These are phyloP conservation scores for Aleiodes testaceus DNA, from an alignment of 2,888 invertebrate genomes.

Conservation along the genomic window DNA sequence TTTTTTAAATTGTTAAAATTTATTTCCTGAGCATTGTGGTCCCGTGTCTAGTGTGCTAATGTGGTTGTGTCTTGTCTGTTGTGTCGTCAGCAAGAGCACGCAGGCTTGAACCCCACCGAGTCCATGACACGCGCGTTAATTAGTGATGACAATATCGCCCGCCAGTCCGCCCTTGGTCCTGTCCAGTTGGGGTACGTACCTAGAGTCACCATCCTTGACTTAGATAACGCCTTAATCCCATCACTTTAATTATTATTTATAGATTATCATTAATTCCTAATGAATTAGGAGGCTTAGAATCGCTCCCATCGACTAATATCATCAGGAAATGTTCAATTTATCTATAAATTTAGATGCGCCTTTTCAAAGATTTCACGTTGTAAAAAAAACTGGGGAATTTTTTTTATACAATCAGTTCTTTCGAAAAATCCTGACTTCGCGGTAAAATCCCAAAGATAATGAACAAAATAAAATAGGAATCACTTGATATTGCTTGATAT, in stretches of 20 bases:
- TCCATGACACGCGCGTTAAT: slow-evolving; percentile 97
- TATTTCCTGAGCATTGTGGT: slow-evolving; percentile 63
- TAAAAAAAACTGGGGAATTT: too few species aligned
- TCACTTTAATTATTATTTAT: slow-evolving; percentile 27
- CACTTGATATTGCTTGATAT: slow-evolving; percentile 11
- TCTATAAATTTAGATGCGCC: not conserved
- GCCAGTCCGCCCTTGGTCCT: slow-evolving; percentile 90
- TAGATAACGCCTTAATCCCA: slow-evolving; percentile 53
- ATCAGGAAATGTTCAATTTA: slow-evolving; percentile 4
- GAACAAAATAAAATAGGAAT: too few species aligned
- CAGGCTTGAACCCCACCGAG: slow-evolving; percentile 93
- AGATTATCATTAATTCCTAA: slow-evolving; percentile 39
- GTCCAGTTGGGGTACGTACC: slow-evolving; percentile 96
- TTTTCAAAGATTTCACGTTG: slow-evolving; percentile 15
- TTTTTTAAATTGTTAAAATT: slow-evolving; percentile 23
- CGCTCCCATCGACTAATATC: slow-evolving; percentile 22
- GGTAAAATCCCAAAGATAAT: not conserved
- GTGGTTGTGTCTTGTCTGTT: slow-evolving; percentile 77
- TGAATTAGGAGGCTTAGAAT: slow-evolving; percentile 40
- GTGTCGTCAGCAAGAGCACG: slow-evolving; percentile 87
- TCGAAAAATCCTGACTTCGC: not conserved
- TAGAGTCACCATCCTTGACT: slow-evolving; percentile 63
- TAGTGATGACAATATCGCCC: slow-evolving; percentile 89
- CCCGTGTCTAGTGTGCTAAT: slow-evolving; percentile 71
- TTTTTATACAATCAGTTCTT: not conserved